Base-by-base conservation (phyloP, 2,888 invertebrate species). In the Trissonchulus latispiculum region DNA sequence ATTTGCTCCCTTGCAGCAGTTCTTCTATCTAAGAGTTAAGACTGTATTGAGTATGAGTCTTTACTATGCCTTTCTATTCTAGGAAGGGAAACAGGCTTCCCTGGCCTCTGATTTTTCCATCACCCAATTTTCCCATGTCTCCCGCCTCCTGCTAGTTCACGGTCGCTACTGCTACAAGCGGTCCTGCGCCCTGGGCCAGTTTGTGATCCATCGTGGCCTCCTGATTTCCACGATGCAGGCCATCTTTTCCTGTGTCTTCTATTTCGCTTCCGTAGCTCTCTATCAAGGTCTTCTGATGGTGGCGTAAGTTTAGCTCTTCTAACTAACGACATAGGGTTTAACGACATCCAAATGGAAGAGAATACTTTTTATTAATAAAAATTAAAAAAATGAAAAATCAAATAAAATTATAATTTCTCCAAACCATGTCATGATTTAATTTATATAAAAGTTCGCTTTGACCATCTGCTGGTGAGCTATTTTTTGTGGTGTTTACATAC, bases 281-380 rank as follows among this genome's bases (percentile, higher is more conserved):
- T 99, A 99, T 85, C 99, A 96, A 84, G 97, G 97, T n/a, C 92
- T 97, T 81, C 88, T 99, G 70, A 95, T 97, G 93, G 95, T 99
- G 71, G 97, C 96, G 86, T 89, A 84, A 82, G 87, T 85, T 32
- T 48, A n/a, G n/a, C n/a, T n/a, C n/a, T n/a, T n/a, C n/a, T n/a
- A n/a, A n/a, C n/a, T n/a, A n/a, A n/a, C n/a, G n/a, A n/a, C n/a
- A n/a, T n/a, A n/a, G n/a, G n/a, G n/a, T n/a, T n/a, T n/a, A n/a
- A n/a, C n/a, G n/a, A n/a, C n/a, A n/a, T n/a, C n/a, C n/a, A n/a
- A n/a, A n/a, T n/a, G n/a, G n/a, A n/a, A n/a, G n/a, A n/a, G n/a
- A n/a, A n/a, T n/a, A n/a, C n/a, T n/a, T n/a, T n/a, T n/a, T n/a
- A n/a, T n/a, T n/a, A n/a, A n/a, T n/a, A n/a, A n/a, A n/a, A n/a